Conservation (phyloP, 2,797 vertebrate genomes). For the Diceros bicornis region DNA sequence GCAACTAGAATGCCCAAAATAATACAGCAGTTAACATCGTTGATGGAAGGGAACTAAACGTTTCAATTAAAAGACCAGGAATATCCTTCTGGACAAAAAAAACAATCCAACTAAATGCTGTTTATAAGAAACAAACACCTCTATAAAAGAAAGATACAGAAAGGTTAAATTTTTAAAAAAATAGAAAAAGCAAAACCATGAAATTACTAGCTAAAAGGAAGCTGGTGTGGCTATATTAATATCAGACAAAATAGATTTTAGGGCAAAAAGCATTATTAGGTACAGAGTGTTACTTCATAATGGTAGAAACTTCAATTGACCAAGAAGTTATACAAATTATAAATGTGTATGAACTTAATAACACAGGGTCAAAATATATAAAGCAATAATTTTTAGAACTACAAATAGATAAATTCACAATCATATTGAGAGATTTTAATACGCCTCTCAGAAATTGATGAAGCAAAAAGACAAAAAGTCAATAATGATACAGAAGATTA, state of each 20-base stretch:
- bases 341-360: background rate
- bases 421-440: background rate
- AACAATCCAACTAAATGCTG: background rate
- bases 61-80: background rate
- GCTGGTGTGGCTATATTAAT: background rate
- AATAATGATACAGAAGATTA: background rate
- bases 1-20: background rate
- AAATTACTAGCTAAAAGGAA: conserved; percentile 20
- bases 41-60: background rate
- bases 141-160: background rate
- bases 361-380: background rate
- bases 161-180: background rate
- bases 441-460: background rate
- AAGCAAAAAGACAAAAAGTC: background rate
- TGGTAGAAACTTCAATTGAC: background rate
- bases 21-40: background rate
- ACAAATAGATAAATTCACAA: background rate
- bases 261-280: background rate
- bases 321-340: background rate
- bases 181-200: background rate
- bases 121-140: background rate
- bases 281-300: background rate
- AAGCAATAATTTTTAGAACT: conserved; percentile 28
- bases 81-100: background rate
- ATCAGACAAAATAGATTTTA: background rate